These are phyloP conservation scores for Mobula birostris DNA, from an alignment of 2,113 vertebrate genomes.

Conservation along the genomic window DNA sequence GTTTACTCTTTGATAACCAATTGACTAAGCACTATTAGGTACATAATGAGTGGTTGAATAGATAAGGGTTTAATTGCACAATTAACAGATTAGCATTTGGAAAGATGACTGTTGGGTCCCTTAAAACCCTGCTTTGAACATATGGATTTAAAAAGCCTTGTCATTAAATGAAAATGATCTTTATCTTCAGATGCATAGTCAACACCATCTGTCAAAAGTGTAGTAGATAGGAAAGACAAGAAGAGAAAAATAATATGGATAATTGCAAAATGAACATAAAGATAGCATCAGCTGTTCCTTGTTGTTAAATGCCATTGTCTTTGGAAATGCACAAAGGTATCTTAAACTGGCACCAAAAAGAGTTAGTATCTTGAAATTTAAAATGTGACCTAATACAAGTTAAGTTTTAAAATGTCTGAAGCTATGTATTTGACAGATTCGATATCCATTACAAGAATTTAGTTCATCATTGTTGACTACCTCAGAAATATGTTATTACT, in stretches of 20 bases:
- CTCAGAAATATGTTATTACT: neutral
- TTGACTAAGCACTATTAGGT: neutral
- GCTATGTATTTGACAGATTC: neutral
- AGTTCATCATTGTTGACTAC: neutral
- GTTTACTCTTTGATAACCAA: neutral
- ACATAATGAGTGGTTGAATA: neutral
- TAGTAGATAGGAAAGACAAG: neutral
- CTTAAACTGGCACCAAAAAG: neutral
- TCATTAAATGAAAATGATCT: conserved; percentile 29
- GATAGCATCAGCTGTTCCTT: no score
- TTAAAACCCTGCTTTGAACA: neutral
- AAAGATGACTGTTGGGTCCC: neutral
- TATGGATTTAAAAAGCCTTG: neutral
- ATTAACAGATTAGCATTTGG: conserved; percentile 17
- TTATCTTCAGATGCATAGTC: neutral
- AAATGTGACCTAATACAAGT: neutral
- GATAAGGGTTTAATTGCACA: conserved; percentile 13
- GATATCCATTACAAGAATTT: neutral
- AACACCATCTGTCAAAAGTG: neutral
- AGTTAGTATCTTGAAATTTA: neutral
- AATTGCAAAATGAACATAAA: neutral
- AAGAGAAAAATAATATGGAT: neutral
- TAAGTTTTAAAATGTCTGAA: neutral
- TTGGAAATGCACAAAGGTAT: neutral
- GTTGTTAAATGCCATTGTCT: no score